Percentiles rank a stretch among this genome's conserved stretches.
Evolutionary conservation across 2,113 vertebrate genomes (phyloP).

Genomic region (Tor tambroides): DNA sequence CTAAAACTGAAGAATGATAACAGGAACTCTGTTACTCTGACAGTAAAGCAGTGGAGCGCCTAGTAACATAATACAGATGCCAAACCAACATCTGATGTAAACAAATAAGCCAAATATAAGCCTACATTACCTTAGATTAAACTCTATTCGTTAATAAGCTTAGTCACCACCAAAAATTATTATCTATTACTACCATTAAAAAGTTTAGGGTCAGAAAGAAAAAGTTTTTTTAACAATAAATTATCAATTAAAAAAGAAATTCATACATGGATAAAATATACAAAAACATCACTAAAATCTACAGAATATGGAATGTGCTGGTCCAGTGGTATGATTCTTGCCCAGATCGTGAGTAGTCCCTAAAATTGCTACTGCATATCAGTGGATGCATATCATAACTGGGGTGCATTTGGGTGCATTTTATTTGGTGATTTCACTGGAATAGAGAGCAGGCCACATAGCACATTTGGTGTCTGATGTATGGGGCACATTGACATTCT

Average conservation of each 20-base stretch:
- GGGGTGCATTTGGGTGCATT: not conserved
- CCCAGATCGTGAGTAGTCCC: too few relatives aligned
- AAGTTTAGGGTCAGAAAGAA: too few relatives aligned
- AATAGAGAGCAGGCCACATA: not conserved
- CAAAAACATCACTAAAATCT: too few relatives aligned
- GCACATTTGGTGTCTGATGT: not conserved
- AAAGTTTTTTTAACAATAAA: too few relatives aligned
- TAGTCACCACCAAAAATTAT: too few relatives aligned
- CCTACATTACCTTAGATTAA: too few relatives aligned
- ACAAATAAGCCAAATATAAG: not conserved
- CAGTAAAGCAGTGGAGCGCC: not conserved
- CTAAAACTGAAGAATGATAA: constrained; percentile 1
- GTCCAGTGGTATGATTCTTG: too few relatives aligned
- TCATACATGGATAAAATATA: too few relatives aligned
- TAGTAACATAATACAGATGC: not conserved
- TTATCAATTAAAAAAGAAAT: too few relatives aligned
- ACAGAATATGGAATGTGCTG: too few relatives aligned
- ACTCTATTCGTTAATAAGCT: too few relatives aligned
- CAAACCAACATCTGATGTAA: not conserved
- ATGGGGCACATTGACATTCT: not conserved
- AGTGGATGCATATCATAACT: not conserved
- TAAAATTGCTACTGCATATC: not conserved
- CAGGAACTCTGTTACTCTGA: not conserved
- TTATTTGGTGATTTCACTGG: not conserved
- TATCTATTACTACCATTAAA: too few relatives aligned